These are phyloP conservation scores for Monodelphis domestica DNA, from an alignment of 2,797 vertebrate genomes.

Conservation along the genomic window DNA sequence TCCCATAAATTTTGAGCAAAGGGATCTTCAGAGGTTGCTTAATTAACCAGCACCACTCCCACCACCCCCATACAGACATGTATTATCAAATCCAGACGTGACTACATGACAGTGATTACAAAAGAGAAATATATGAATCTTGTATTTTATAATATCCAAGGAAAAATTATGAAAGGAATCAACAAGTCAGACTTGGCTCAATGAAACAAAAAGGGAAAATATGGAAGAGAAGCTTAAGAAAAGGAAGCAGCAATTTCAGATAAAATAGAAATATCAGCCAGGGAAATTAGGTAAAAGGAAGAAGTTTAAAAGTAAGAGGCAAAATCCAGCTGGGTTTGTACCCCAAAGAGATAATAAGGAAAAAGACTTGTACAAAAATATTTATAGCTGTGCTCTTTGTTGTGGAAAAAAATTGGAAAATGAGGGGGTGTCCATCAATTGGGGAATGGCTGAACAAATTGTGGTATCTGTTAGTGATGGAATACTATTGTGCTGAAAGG, in stretches of 20 bases:
- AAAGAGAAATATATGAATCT: not conserved
- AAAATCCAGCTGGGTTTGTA: no score
- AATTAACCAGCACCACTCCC: not conserved
- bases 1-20: not conserved
- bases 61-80: no score
- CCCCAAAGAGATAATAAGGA: no score
- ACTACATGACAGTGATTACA: not conserved
- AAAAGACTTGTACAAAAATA: no score
- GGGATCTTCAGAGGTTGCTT: not conserved
- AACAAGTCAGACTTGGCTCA: not conserved
- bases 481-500: no score
- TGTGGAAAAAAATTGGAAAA: no score
- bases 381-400: no score
- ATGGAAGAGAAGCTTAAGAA: not conserved
- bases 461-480: no score
- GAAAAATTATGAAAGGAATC: not conserved
- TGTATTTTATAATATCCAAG: not conserved
- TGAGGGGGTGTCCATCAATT: no score
- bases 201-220: slow-evolving; percentile 7
- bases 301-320: not conserved
- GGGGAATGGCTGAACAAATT: no score
- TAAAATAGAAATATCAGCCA: not conserved
- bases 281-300: not conserved
- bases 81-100: not conserved
- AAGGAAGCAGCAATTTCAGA: slow-evolving; percentile 2